Evolutionary conservation across 2,888 invertebrate species (phyloP).

Genomic region (Dynastes grantii): DNA sequence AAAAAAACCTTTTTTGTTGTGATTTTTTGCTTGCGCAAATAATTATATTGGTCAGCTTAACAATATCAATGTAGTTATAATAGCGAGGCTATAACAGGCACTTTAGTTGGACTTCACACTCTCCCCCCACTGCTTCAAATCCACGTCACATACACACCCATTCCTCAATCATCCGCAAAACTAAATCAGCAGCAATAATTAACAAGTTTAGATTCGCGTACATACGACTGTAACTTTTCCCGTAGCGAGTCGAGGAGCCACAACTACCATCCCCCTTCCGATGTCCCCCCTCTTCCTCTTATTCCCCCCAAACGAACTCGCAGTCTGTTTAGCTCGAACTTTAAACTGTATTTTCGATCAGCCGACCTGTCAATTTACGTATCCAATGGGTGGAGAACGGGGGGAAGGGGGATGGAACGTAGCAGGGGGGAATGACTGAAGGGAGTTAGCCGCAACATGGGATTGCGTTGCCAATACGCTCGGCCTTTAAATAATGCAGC

Average conservation of each 20-base stretch:
- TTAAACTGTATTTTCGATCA: constrained; percentile 45
- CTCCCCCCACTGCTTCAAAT: neutral
- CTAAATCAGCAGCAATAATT: constrained; percentile 43
- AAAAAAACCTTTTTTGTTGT: too few species aligned
- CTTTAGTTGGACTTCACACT: too few species aligned
- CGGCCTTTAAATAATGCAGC: constrained; percentile 55
- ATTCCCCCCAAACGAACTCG: neutral
- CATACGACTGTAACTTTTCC: constrained; percentile 15
- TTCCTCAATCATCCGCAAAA: neutral
- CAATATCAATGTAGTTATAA: too few species aligned
- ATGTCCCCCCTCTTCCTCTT: neutral
- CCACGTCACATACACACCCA: neutral
- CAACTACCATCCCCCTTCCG: neutral
- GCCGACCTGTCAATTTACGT: constrained; percentile 54
- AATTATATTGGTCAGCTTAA: too few species aligned
- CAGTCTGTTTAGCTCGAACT: constrained; percentile 5
- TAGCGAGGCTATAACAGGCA: too few species aligned
- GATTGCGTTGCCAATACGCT: constrained; percentile 20
- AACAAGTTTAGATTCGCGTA: constrained; percentile 43
- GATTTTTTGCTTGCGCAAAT: too few species aligned
- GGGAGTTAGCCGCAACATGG: constrained; percentile 21
- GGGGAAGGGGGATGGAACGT: too few species aligned
- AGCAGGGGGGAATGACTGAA: neutral
- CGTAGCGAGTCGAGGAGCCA: neutral
- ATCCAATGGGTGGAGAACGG: neutral